Evolutionary conservation across 2,113 vertebrate species (phyloP).

Genomic region (Boleophthalmus pectinirostris): DNA sequence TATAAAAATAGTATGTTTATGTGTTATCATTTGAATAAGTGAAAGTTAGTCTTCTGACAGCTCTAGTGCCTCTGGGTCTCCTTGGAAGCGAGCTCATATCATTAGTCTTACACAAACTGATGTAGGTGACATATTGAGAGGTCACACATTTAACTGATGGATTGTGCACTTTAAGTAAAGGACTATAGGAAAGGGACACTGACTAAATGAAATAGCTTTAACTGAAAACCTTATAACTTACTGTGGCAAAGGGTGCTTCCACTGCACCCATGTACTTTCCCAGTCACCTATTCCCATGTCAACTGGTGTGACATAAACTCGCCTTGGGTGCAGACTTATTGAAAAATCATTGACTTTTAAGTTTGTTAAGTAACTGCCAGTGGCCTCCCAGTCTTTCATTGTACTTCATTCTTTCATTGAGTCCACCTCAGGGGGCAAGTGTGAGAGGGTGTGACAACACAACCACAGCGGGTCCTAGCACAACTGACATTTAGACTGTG

Average conservation of each 20-base stretch:
- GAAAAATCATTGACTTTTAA: slow-evolving; percentile 78
- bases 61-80: slow-evolving; percentile 49
- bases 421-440: slow-evolving; percentile 11
- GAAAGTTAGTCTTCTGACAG: slow-evolving; percentile 52
- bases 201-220: slow-evolving; percentile 16
- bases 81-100: slow-evolving; percentile 59
- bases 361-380: slow-evolving; percentile 69
- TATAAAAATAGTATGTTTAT: slow-evolving; percentile 42
- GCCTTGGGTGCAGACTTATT: slow-evolving; percentile 72
- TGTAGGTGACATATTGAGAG: slow-evolving; percentile 54
- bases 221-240: background rate
- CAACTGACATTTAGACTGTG: slow-evolving; percentile 70
- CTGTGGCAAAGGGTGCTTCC: background rate
- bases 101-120: slow-evolving; percentile 69
- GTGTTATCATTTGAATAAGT: slow-evolving; percentile 44
- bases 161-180: slow-evolving; percentile 38
- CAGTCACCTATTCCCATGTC: slow-evolving; percentile 32
- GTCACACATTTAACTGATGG: slow-evolving; percentile 54
- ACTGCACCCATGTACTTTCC: slow-evolving; percentile 27
- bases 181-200: slow-evolving; percentile 6
- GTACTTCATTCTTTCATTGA: slow-evolving; percentile 46
- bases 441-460: slow-evolving; percentile 13
- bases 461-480: slow-evolving; percentile 36
- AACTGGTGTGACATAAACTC: slow-evolving; percentile 58
- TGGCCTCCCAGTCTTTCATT: slow-evolving; percentile 63